phyloP scores from a whole-genome alignment of 2,888 invertebrate species.

The Cloeon dipterum region DNA sequence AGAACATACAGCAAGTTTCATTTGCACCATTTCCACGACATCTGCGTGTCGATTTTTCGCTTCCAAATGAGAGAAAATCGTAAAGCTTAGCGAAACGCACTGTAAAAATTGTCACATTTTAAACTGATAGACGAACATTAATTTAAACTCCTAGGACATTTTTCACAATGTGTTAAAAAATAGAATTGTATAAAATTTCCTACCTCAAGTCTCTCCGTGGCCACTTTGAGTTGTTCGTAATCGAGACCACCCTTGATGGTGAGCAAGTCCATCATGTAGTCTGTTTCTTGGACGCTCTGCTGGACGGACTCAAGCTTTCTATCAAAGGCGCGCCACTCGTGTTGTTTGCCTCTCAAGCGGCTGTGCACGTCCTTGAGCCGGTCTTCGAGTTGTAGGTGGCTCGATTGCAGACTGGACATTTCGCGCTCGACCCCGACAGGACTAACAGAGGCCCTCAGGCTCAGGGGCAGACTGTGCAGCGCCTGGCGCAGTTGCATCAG shows the following conservation, averaged over 20 bases:
- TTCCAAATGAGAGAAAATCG: too few relatives aligned
- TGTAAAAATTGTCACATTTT: too few relatives aligned
- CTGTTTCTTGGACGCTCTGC: conserved; percentile 60
- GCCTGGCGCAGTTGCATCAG: conserved; percentile 50
- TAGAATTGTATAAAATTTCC: too few relatives aligned
- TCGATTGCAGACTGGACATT: conserved; percentile 49
- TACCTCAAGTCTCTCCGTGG: conserved; percentile 67
- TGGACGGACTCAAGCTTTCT: conserved; percentile 55
- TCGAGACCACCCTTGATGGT: conserved; percentile 68
- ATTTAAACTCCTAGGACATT: too few relatives aligned
- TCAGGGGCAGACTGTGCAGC: conserved; percentile 50
- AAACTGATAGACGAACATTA: too few relatives aligned
- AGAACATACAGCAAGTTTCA: too few relatives aligned
- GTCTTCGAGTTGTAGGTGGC: conserved; percentile 45
- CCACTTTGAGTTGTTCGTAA: conserved; percentile 57
- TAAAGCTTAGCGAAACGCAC: too few relatives aligned
- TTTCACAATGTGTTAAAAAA: too few relatives aligned
- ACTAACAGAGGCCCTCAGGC: conserved; percentile 47
- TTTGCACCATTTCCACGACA: too few relatives aligned
- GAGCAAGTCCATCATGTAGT: conserved; percentile 68
- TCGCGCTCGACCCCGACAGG: conserved; percentile 53
- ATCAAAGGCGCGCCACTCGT: conserved; percentile 56
- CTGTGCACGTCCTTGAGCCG: conserved; percentile 42
- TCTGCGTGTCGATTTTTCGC: too few relatives aligned
- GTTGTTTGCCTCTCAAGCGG: conserved; percentile 36